phyloP scores from a whole-genome alignment of 2,797 vertebrate species.

The Pempheris klunzingeri region DNA sequence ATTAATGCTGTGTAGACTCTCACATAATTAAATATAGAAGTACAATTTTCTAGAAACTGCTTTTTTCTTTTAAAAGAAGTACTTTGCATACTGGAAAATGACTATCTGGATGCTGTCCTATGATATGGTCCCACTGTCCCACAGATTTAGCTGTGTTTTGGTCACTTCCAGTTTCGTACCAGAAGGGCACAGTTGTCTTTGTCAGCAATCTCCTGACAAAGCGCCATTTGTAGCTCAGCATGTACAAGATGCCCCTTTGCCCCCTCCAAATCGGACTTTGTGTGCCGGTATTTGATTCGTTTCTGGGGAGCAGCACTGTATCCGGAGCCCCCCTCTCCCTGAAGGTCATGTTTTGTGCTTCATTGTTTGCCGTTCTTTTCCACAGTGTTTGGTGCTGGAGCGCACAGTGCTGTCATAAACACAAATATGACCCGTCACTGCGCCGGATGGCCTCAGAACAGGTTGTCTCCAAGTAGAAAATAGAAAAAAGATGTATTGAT shows the following conservation, averaged over 20 bases:
- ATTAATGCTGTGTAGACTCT: background rate
- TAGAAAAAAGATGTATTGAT: slow-evolving; percentile 32
- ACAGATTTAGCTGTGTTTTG: slow-evolving; percentile 36
- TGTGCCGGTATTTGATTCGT: slow-evolving; percentile 37
- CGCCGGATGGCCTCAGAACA: slow-evolving; percentile 31
- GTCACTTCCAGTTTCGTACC: slow-evolving; percentile 48
- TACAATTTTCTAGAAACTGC: background rate
- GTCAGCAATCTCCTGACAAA: slow-evolving; percentile 68
- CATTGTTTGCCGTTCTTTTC: slow-evolving; percentile 57
- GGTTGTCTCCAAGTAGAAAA: slow-evolving; percentile 59
- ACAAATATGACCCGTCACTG: slow-evolving; percentile 47
- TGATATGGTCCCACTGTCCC: slow-evolving; percentile 6
- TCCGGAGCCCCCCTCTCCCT: slow-evolving; percentile 34
- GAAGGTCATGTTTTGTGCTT: slow-evolving; percentile 68
- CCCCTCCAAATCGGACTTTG: slow-evolving; percentile 49
- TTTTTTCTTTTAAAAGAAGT: background rate
- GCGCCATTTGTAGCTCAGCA: slow-evolving; percentile 74
- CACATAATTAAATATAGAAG: background rate
- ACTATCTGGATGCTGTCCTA: background rate
- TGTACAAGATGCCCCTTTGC: slow-evolving; percentile 60
- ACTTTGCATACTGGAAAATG: background rate
- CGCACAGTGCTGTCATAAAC: slow-evolving; percentile 59
- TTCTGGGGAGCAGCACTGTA: slow-evolving; percentile 1
- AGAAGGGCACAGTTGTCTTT: slow-evolving; percentile 63
- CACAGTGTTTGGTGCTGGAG: slow-evolving; percentile 37